Conservation (phyloP, 2,113 vertebrate species). For the Ifrita kowaldi region DNA sequence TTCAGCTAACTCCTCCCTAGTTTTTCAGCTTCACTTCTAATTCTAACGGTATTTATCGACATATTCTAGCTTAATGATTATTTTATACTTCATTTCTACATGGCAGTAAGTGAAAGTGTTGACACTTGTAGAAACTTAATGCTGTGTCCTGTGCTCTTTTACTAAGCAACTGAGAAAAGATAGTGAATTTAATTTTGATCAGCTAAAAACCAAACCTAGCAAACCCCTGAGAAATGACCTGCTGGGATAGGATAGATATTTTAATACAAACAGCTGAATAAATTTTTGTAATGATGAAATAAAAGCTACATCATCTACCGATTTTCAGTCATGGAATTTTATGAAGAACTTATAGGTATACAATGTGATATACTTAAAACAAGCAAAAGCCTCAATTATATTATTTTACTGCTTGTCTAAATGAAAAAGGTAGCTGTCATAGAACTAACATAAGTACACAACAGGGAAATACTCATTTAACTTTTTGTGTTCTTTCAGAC, state of each 20-base stretch:
- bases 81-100: not conserved
- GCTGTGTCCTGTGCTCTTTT: not conserved
- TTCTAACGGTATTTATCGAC: not conserved
- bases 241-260: not conserved
- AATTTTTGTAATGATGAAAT: not conserved
- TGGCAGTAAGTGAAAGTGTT: not conserved
- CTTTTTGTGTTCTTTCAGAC: conserved; percentile 72
- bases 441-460: not conserved
- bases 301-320: not conserved
- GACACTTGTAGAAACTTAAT: not conserved
- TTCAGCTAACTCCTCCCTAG: not conserved
- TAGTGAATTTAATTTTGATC: not conserved
- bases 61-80: not conserved
- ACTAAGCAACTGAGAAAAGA: not conserved
- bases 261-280: not conserved
- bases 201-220: not conserved
- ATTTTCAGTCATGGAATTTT: not conserved
- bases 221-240: not conserved
- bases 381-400: not conserved
- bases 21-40: not conserved
- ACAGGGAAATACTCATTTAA: not conserved
- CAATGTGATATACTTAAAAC: not conserved
- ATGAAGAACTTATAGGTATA: not conserved
- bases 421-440: not conserved
- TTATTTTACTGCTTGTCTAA: not conserved